Evolutionary conservation across 2,113 vertebrate species (phyloP).

Genomic region (Dasyurus viverrinus): DNA sequence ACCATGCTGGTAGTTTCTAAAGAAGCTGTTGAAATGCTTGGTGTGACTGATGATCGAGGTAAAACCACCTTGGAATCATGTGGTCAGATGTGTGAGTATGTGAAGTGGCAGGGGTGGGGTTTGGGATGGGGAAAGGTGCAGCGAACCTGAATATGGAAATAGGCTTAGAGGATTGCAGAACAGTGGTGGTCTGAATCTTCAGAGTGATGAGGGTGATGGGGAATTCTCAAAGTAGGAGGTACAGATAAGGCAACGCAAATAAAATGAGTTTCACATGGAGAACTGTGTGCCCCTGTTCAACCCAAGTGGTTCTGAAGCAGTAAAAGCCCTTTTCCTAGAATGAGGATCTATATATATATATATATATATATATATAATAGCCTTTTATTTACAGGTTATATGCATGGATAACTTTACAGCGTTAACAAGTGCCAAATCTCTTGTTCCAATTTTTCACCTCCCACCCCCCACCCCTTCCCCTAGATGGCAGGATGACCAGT

Average conservation of each 20-base stretch:
- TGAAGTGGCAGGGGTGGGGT: background rate
- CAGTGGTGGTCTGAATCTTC: background rate
- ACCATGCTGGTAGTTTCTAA: conserved; percentile 13
- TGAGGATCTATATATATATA: too few species aligned
- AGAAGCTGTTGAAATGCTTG: background rate
- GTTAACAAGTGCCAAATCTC: too few species aligned
- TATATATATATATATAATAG: too few species aligned
- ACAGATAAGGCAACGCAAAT: conserved; percentile 33
- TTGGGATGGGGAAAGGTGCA: background rate
- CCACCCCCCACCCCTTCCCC: too few species aligned
- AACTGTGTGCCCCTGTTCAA: background rate
- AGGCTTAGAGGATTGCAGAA: background rate
- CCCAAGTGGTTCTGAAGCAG: conserved; percentile 5
- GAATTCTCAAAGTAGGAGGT: background rate
- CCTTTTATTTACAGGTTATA: too few species aligned
- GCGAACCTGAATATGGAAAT: conserved; percentile 17
- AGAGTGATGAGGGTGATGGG: background rate
- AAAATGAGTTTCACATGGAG: conserved; percentile 28
- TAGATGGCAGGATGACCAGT: too few species aligned
- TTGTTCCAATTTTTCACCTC: too few species aligned
- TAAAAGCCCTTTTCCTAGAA: conserved; percentile 24
- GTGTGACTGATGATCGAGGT: conserved; percentile 54
- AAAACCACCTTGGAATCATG: conserved; percentile 54
- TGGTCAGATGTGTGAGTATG: conserved; percentile 31
- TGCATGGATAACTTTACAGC: too few species aligned